A percentile compares a stretch with the other conserved stretches of the same genome.
Evolutionary conservation across 2,797 vertebrate genomes (phyloP).

Genomic region (Dendrocincla tyrannina): DNA sequence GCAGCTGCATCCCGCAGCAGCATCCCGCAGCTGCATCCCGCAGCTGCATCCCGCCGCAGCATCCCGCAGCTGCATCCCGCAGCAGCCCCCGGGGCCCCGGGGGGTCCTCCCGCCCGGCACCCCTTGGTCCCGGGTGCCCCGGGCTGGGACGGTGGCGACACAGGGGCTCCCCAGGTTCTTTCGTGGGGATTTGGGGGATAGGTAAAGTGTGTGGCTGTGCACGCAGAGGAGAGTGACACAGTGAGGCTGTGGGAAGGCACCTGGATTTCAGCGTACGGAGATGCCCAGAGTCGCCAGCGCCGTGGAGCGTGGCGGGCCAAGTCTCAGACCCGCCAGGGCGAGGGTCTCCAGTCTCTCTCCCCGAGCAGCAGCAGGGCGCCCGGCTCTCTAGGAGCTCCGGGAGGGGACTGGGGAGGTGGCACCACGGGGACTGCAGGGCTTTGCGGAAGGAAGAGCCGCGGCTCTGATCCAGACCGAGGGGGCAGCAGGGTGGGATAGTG

Average conservation of each 20-base stretch:
- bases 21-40: neutral
- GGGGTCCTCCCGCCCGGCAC: neutral
- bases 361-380: neutral
- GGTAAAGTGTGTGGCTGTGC: neutral
- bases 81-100: neutral
- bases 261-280: neutral
- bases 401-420: too few relatives aligned
- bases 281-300: neutral
- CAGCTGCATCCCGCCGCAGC: too few relatives aligned
- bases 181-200: fast-evolving
- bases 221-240: neutral
- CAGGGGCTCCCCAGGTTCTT: neutral
- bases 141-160: neutral
- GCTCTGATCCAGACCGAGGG: neutral
- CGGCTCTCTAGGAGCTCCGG: too few relatives aligned
- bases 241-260: neutral
- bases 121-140: neutral
- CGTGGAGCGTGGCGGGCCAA: fast-evolving
- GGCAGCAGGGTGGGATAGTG: neutral
- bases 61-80: too few relatives aligned
- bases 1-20: neutral
- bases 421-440: neutral
- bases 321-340: neutral
- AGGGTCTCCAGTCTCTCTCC: neutral
- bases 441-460: too few relatives aligned